Conservation (phyloP, 2,888 invertebrate genomes). For the Coenonympha arcania region DNA sequence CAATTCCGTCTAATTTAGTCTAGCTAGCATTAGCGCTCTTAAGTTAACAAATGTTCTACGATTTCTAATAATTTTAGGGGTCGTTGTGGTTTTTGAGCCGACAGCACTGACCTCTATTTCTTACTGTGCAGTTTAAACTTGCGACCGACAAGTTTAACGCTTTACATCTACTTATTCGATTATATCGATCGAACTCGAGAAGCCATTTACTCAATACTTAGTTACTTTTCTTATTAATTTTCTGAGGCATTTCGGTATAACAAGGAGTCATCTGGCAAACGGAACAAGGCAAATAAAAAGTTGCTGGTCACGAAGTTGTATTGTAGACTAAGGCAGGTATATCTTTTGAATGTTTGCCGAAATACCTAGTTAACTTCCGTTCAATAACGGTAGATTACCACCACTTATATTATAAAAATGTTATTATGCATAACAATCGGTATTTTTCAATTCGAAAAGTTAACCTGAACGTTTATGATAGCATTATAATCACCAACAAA, state of each 20-base stretch:
- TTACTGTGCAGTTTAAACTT: too few relatives aligned
- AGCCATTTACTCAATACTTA: neutral
- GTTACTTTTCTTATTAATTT: neutral
- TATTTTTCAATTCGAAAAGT: neutral
- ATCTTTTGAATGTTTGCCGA: conserved; percentile 6
- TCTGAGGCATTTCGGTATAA: neutral
- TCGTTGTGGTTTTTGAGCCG: too few relatives aligned
- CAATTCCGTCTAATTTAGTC: too few relatives aligned
- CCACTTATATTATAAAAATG: conserved; percentile 3
- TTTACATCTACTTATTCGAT: too few relatives aligned
- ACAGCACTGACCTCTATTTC: too few relatives aligned
- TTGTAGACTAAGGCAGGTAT: conserved; percentile 12
- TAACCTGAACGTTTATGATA: too few relatives aligned
- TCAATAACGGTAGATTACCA: conserved; percentile 1
- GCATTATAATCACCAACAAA: too few relatives aligned
- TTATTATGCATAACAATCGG: neutral
- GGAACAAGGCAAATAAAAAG: conserved; percentile 34
- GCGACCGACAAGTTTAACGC: too few relatives aligned
- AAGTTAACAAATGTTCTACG: too few relatives aligned
- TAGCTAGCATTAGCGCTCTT: too few relatives aligned
- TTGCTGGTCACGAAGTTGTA: conserved; percentile 34
- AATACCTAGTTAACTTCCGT: conserved; percentile 4
- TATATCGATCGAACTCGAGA: too few relatives aligned
- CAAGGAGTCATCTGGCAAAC: conserved; percentile 15
- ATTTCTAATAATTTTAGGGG: too few relatives aligned